Percentiles rank a stretch among this genome's conserved stretches.
Conservation (phyloP, 2,797 vertebrate species). For the Geotrypetes seraphini region DNA sequence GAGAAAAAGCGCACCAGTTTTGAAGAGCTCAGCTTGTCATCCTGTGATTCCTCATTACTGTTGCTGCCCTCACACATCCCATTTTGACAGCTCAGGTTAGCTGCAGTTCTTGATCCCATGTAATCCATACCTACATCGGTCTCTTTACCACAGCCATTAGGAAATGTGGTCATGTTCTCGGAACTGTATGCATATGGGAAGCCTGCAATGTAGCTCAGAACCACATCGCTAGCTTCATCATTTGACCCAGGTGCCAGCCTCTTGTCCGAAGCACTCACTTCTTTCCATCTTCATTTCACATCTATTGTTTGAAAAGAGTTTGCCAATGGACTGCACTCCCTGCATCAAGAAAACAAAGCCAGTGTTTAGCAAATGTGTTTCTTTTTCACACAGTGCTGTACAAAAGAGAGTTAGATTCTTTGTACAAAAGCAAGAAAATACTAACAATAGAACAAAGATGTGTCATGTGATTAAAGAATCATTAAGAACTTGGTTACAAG, state of each 20-base stretch:
- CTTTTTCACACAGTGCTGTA: background rate
- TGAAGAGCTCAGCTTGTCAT: slow-evolving; percentile 59
- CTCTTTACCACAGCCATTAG: slow-evolving; percentile 39
- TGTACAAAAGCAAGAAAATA: background rate
- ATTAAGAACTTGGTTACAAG: background rate
- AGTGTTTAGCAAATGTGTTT: slow-evolving; percentile 12
- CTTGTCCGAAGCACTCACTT: slow-evolving; percentile 16
- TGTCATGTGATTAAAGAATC: background rate
- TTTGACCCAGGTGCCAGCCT: slow-evolving; percentile 9
- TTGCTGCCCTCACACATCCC: slow-evolving; percentile 16
- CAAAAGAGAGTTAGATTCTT: background rate
- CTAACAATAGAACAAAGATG: background rate
- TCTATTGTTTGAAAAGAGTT: slow-evolving; percentile 36
- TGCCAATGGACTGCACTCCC: slow-evolving; percentile 49
- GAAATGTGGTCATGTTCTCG: slow-evolving; percentile 46
- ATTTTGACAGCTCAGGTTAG: slow-evolving; percentile 20
- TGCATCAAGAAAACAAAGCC: slow-evolving; percentile 44
- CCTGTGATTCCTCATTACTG: slow-evolving; percentile 28
- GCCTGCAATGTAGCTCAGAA: slow-evolving; percentile 40
- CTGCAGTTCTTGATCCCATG: slow-evolving; percentile 28
- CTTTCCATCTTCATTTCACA: slow-evolving; percentile 20
- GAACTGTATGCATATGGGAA: slow-evolving; percentile 13
- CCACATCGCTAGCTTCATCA: slow-evolving; percentile 26
- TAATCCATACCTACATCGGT: slow-evolving; percentile 29
- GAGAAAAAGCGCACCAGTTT: slow-evolving; percentile 79